Evolutionary conservation across 2,888 invertebrate species (phyloP), one percentile per base, ranked within the genome.

Genomic region (Pyrrhia umbra): DNA sequence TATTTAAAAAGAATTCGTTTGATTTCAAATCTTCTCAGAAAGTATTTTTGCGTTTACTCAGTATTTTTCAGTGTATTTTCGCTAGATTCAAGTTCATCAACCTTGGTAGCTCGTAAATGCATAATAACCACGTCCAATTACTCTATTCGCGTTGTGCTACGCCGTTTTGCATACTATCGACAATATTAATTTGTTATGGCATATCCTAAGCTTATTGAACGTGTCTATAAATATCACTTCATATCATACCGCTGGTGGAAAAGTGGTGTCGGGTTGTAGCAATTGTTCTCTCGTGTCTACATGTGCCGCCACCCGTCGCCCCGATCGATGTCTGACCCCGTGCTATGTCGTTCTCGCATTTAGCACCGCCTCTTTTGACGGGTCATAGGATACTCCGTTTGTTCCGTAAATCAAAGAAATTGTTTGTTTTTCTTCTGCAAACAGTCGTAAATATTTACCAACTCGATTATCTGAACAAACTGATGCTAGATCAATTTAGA

Each of bases 271-370:
- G 66, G 73, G 75, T 82, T 84, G 75, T 80, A 82, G 77, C 83
- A 79, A 86, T 88, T 85, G 85, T 87, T 85, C 83, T 85, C 79
- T 68, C 70, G 76, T 75, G 80, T 75, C 79, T 81, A 83, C 82
- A 83, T 82, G 81, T 81, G 79, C 82, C 79, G 69, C 81, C 77
- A 56, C 68, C 51, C 68, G 72, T 83, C 82, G 78, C 82, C 82
- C 79, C 90, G 92, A 92, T 93, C 93, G 92, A 93, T 92, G 88
- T 81, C 88, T 90, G 91, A 90, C 92, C 91, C 89, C 89, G 90
- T 86, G 87, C 88, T 87, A 88, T 88, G 86, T 89, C 87, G 81
- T 85, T 86, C 85, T 89, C 88, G 86, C 85, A 85, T 89, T 86
- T 85, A 88, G 79, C 85, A 85, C 80, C 85, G 80, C 82, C 86